phyloP scores from a whole-genome alignment of 2,113 vertebrate species.

The Chloropsis hardwickii region DNA sequence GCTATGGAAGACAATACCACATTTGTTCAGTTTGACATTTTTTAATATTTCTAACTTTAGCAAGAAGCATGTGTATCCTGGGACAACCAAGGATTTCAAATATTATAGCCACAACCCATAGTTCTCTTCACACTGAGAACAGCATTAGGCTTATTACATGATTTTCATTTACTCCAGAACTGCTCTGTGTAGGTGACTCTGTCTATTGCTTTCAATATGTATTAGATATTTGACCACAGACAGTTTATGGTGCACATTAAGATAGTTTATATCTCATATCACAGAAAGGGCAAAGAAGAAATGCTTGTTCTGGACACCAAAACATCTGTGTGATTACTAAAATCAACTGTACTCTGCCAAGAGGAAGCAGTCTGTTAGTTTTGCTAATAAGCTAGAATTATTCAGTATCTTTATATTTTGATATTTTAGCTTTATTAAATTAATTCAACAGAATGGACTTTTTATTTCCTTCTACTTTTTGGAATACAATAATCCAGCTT shows the following conservation, averaged over 20 bases:
- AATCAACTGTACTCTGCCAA: neutral
- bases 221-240: neutral
- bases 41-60: neutral
- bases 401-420: neutral
- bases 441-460: neutral
- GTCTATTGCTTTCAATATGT: neutral
- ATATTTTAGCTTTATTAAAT: neutral
- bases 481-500: neutral
- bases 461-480: neutral
- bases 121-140: neutral
- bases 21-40: neutral
- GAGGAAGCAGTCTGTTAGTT: conserved; percentile 1
- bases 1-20: neutral
- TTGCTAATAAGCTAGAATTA: neutral
- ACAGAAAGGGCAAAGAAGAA: neutral
- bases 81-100: neutral
- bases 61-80: neutral
- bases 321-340: neutral
- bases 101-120: neutral
- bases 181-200: neutral
- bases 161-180: neutral
- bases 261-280: neutral
- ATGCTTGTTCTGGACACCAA: neutral
- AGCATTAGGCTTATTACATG: fast-evolving
- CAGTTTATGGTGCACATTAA: neutral